These are phyloP conservation scores for Aleiodes sp. DNA, from an alignment of 1,140 invertebrate genomes.

Conservation along the genomic window DNA sequence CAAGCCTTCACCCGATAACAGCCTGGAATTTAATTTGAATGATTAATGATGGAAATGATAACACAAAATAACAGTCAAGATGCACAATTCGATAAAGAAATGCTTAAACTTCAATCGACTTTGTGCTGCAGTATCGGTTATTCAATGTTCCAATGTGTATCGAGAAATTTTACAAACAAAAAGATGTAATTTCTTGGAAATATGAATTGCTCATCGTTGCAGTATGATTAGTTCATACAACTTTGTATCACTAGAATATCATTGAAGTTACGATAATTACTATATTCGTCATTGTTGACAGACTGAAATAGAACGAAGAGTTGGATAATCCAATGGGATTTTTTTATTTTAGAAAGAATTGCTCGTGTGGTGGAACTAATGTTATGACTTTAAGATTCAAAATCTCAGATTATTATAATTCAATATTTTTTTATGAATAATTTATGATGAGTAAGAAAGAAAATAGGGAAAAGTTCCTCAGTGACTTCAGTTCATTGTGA, in stretches of 20 bases:
- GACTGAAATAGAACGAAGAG: constrained; percentile 22
- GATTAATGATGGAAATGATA: too few species aligned
- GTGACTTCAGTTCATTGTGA: neutral
- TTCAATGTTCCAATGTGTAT: constrained; percentile 5
- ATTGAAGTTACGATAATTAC: constrained; percentile 14
- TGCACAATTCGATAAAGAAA: too few species aligned
- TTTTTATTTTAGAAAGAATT: neutral
- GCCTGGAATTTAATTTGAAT: too few species aligned
- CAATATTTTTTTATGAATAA: neutral
- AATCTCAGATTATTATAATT: neutral
- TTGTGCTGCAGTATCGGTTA: neutral
- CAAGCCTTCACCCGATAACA: too few species aligned
- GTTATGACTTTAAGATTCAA: neutral
- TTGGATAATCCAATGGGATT: neutral
- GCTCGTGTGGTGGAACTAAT: neutral
- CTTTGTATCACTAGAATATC: constrained; percentile 6
- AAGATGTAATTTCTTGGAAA: constrained; percentile 8
- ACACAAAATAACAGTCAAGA: too few species aligned
- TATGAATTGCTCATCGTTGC: constrained; percentile 26
- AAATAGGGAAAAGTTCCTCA: too few species aligned
- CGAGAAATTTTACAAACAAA: neutral
- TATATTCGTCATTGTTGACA: constrained; percentile 38
- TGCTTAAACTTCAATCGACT: neutral
- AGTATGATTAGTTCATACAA: constrained; percentile 12
- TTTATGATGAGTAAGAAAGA: too few species aligned